Evolutionary conservation across 2,797 vertebrate species (phyloP).

Genomic region (Simalia tracyae): DNA sequence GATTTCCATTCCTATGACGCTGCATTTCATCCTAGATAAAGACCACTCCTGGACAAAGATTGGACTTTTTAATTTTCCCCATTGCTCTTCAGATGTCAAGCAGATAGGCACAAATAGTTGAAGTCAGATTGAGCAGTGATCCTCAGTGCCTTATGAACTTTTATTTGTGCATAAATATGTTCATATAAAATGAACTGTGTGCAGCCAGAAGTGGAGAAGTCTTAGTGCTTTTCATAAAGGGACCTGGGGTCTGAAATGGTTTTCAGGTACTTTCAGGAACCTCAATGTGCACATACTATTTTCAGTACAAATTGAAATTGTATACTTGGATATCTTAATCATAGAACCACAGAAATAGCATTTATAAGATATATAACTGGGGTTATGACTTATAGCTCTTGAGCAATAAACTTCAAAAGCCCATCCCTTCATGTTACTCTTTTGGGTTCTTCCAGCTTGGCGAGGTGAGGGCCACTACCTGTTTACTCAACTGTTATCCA

Average conservation of each 20-base stretch:
- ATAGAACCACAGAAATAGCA: neutral
- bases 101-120: neutral
- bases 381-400: neutral
- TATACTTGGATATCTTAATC: neutral
- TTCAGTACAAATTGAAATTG: neutral
- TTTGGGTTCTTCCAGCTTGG: neutral
- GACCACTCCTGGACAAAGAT: neutral
- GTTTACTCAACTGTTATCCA: too few relatives aligned
- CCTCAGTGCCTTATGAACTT: neutral
- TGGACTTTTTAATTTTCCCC: neutral
- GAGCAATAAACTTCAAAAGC: neutral
- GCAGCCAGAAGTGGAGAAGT: neutral
- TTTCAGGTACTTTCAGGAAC: neutral
- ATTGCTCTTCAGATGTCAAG: neutral
- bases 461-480: too few relatives aligned
- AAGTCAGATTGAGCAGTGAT: neutral
- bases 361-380: neutral
- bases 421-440: neutral
- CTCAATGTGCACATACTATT: neutral
- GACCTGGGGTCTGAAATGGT: neutral
- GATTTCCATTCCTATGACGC: too few relatives aligned
- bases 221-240: neutral
- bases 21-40: neutral
- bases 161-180: neutral
- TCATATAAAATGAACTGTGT: neutral